These are phyloP conservation scores for Urocitellus parryii DNA, from an alignment of 2,113 vertebrate species.

Conservation along the genomic window DNA sequence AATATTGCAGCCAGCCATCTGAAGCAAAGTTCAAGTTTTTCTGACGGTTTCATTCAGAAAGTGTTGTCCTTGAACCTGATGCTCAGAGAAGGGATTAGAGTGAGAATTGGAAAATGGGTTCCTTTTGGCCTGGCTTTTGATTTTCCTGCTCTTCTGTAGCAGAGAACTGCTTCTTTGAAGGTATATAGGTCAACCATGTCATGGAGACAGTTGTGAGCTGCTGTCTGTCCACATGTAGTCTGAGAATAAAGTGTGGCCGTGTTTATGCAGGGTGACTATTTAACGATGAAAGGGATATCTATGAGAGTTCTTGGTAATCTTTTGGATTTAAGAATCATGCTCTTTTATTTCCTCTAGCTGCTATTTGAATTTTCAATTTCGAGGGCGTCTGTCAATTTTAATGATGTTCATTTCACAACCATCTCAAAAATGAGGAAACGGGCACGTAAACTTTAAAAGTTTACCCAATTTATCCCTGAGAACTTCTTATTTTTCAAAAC, in stretches of 20 bases:
- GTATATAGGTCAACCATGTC: neutral
- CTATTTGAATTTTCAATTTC: neutral
- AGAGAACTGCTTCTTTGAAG: neutral
- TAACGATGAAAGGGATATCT: too few species aligned
- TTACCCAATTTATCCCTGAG: neutral
- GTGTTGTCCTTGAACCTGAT: neutral
- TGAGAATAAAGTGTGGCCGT: neutral
- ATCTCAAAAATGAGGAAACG: neutral
- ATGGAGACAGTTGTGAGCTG: neutral
- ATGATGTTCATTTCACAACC: neutral
- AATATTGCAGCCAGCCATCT: neutral
- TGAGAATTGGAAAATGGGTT: neutral
- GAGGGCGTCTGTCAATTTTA: neutral
- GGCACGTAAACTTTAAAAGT: neutral
- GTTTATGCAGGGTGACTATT: accelerated
- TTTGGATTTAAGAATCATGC: neutral
- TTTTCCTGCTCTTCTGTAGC: neutral
- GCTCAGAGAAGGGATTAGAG: neutral
- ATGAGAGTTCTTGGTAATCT: neutral
- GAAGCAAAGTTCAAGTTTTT: neutral
- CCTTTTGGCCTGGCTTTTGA: neutral
- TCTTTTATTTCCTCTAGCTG: neutral
- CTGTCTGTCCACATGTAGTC: accelerated
- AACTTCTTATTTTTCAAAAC: neutral
- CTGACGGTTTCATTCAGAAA: neutral